phyloP scores from a whole-genome alignment of 2,797 vertebrate species.

The Urocyon cinereoargenteus region DNA sequence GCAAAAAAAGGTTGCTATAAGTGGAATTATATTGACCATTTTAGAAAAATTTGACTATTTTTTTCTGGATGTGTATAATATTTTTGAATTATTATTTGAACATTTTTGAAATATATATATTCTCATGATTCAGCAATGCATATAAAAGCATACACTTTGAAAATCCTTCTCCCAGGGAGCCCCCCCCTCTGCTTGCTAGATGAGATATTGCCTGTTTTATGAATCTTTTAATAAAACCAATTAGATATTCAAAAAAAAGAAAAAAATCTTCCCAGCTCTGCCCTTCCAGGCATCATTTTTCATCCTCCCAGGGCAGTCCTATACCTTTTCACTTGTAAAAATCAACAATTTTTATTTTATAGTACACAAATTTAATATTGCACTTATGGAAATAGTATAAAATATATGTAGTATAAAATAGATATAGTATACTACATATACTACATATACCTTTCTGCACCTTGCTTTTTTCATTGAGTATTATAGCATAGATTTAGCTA shows the following conservation, averaged over 20 bases:
- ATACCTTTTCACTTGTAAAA: neutral
- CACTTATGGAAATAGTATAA: neutral
- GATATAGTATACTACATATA: neutral
- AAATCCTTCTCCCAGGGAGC: neutral
- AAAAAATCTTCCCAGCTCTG: neutral
- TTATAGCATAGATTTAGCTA: slow-evolving; percentile 35
- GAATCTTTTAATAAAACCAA: neutral
- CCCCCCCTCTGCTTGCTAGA: neutral
- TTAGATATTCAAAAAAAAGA: neutral
- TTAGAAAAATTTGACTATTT: slow-evolving; percentile 16
- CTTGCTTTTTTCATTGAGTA: slow-evolving; percentile 10
- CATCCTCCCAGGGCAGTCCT: neutral
- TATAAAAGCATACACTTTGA: neutral
- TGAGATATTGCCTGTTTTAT: neutral
- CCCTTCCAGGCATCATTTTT: neutral
- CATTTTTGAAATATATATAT: slow-evolving; percentile 13
- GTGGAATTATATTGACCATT: neutral
- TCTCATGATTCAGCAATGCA: neutral
- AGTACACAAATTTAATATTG: neutral
- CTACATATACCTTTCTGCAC: neutral
- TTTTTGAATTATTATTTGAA: slow-evolving; percentile 5
- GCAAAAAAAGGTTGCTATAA: neutral
- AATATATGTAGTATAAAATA: too few relatives aligned
- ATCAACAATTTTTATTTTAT: slow-evolving; percentile 18
- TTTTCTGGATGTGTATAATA: neutral